Base-by-base conservation (phyloP, 2,797 vertebrate species). In the Buphagus erythrorhynchus region DNA sequence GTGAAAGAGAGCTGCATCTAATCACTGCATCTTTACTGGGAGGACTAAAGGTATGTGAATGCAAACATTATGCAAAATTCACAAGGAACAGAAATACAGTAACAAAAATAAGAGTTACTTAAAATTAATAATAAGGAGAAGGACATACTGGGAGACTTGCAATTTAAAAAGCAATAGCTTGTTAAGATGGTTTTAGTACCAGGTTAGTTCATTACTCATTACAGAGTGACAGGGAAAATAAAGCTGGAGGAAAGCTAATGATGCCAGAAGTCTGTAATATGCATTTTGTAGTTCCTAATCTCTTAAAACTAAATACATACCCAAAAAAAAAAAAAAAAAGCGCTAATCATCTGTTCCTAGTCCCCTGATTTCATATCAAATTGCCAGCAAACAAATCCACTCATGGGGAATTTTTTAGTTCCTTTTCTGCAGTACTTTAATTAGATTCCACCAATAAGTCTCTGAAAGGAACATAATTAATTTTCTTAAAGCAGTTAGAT, bases 201-300 rank as follows among this genome's bases (percentile, higher is more conserved):
- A 78, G 66, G 66, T 86, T 90, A 94, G 77, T 61, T 95, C 88
- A 89, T 94, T 97, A 87, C 51, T 97, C 72, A 87, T 93, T 95
- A 93, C 38, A 74, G 77, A 92, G 83, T 95, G 92, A 93, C 69
- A 96, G 83, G 42, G 61, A 96, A 97, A 97, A 97, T 90, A 97
- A 96, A 96, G 85, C 87, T 88, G 78, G 85, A 86, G 51, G 58
- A 92, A 95, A 84, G 54, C 52, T 95, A 97, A 96, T 92, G 83
- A 96, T 89, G 85, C 85, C 94, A 95, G 81, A 94, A 96, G 80
- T 82, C 80, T 86, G 68, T 84, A 91, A 87, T 67, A 93, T 33
- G 45, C 54, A 87, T 95, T 96, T 87, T 93, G 66, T 88, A 90
- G 58, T 43, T 94, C 75, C 36, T 91, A 88, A 92, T 90, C 43